Evolutionary conservation across 1,140 invertebrate genomes (phyloP).

Genomic region (Metopolophium dirhodum): DNA sequence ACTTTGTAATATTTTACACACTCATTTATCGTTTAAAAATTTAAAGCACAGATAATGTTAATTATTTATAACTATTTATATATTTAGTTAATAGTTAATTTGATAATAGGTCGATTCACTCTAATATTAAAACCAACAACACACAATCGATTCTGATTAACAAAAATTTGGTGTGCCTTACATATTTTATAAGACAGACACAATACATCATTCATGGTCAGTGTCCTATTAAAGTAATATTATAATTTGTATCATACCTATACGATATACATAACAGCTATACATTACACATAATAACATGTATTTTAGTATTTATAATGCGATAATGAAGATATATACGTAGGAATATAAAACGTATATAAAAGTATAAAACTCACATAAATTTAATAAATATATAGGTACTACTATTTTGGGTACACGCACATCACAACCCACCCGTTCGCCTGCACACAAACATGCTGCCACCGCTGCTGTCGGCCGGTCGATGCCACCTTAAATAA

Average conservation of each 20-base stretch:
- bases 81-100: no score
- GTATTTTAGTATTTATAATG: neutral
- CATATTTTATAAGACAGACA: neutral
- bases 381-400: neutral
- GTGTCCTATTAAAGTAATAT: neutral
- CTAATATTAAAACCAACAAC: neutral
- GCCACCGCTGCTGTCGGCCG: neutral
- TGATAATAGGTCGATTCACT: no score
- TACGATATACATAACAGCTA: neutral
- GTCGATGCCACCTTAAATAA: conserved; percentile 3
- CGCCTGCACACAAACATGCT: neutral
- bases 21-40: no score
- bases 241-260: neutral
- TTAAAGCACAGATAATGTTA: no score
- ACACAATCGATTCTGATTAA: neutral
- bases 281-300: neutral
- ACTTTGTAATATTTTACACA: no score
- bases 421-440: conserved; percentile 8
- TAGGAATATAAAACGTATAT: neutral
- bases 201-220: neutral
- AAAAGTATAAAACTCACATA: neutral
- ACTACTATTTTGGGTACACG: conserved; percentile 13
- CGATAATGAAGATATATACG: neutral
- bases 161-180: neutral
- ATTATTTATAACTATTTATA: no score